These are phyloP conservation scores for Linhomoeus sp. DNA, from an alignment of 2,888 invertebrate genomes.

Conservation along the genomic window DNA sequence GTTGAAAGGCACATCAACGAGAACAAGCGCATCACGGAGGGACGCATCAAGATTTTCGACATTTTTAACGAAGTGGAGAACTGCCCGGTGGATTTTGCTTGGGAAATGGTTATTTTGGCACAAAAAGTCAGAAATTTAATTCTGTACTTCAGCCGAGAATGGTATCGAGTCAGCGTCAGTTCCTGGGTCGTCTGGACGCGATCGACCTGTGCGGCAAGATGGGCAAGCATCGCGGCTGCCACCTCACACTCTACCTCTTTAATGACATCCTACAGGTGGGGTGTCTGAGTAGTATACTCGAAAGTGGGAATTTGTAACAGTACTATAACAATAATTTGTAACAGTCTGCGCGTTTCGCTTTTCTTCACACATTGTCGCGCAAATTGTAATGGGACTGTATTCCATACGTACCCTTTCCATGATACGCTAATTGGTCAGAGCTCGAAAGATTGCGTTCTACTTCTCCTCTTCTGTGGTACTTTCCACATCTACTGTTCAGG, in stretches of 20 bases:
- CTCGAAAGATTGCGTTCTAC: too few species aligned
- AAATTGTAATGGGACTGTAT: too few species aligned
- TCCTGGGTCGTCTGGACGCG: constrained; percentile 67
- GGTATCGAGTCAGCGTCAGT: constrained; percentile 74
- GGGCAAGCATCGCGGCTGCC: constrained; percentile 44
- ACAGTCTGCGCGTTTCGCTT: too few species aligned
- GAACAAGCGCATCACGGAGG: constrained; percentile 86
- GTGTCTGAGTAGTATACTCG: too few species aligned
- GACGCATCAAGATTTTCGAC: constrained; percentile 83
- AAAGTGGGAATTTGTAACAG: too few species aligned
- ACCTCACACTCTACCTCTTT: constrained; percentile 70
- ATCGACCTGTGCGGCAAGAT: constrained; percentile 53
- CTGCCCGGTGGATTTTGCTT: constrained; percentile 53
- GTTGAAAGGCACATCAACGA: constrained; percentile 62
- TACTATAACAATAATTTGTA: too few species aligned
- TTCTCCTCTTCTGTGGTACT: too few species aligned
- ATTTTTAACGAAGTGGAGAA: constrained; percentile 94
- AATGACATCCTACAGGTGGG: constrained; percentile 74
- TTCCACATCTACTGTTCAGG: too few species aligned
- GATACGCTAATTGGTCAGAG: too few species aligned
- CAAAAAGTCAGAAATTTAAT: too few species aligned
- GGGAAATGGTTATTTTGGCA: neutral
- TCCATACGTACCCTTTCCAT: too few species aligned
- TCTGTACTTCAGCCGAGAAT: constrained; percentile 56
- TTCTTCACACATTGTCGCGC: too few species aligned